Base-by-base conservation (phyloP, 2,888 invertebrate genomes). In the Drosophila falleni region DNA sequence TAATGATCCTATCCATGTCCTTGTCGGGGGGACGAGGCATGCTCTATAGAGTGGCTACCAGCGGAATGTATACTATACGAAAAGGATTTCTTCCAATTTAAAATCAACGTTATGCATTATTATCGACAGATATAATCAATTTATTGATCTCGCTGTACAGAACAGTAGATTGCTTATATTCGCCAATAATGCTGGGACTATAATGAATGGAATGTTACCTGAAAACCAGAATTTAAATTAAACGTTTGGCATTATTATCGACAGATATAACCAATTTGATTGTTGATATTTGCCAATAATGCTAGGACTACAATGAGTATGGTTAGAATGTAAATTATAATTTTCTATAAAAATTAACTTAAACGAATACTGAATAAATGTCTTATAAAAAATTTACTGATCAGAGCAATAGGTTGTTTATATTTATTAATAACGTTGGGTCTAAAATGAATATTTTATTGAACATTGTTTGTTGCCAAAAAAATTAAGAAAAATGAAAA, bases 1-100 rank as follows among this genome's bases (percentile, higher is more conserved):
- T 95, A 60, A 90, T 95, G 69, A 93, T 95, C 90, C 91, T 95
- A 6, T 79, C 71, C 0, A 49, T 81, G 26, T 26, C 71, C n/a
- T 13, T 63, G 37, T 6, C 51, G 0, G 33, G 47, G 0, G 64
- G 79, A 1, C 41, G 53, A 1, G 70, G 66, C 8, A 26, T 72
- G 13, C 16, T 83, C 10, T 71, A 72, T 1, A 55, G 23, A 2
- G 26, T 77, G 1, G 77, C 67, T 0, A 54, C 51, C 5, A 55
- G 41, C 0, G 80, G 74, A 5, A 10, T 77, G 0, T 35, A 66
- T 16, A 35, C 55, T 23, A 23, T 85, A 0, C 60, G 59, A 51
- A 79, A 58, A 15, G 66, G 60, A 15, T 56, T 87, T 23, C 19
- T 23, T 6, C 41, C 51, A 0, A 6, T 39, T 16, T 49, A 31